Evolutionary conservation across 2,888 invertebrate genomes (phyloP).

Genomic region (Sylvicola cinctus): DNA sequence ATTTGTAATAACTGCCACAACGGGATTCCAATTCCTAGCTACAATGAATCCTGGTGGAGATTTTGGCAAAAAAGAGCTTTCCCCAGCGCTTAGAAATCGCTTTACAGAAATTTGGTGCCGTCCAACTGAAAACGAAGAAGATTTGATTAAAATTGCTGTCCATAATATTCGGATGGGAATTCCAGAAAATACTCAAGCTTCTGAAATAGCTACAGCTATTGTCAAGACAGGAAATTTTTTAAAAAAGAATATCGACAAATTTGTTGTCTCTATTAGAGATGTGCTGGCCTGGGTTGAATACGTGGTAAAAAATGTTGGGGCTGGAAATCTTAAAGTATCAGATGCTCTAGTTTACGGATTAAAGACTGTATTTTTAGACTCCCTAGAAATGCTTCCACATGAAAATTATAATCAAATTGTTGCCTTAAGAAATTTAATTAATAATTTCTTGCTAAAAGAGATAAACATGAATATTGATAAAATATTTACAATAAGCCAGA

Average conservation of each 20-base stretch:
- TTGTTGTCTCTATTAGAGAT: slow-evolving; percentile 77
- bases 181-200: neutral
- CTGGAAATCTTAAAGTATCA: slow-evolving; percentile 11
- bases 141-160: slow-evolving; percentile 60
- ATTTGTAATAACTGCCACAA: slow-evolving; percentile 41
- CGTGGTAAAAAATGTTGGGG: slow-evolving; percentile 29
- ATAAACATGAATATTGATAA: slow-evolving; percentile 26
- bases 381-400: slow-evolving; percentile 60
- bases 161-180: slow-evolving; percentile 20
- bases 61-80: slow-evolving; percentile 97
- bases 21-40: slow-evolving; percentile 75
- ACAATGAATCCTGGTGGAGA: slow-evolving; percentile 99
- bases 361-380: slow-evolving; percentile 76
- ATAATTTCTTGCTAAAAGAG: slow-evolving; percentile 33
- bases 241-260: slow-evolving; percentile 49
- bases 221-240: slow-evolving; percentile 69
- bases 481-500: slow-evolving; percentile 18
- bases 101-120: slow-evolving; percentile 99
- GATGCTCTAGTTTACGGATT: slow-evolving; percentile 79
- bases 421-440: slow-evolving; percentile 29
- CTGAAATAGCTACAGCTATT: slow-evolving; percentile 42
- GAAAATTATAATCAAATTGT: slow-evolving; percentile 35
- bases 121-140: slow-evolving; percentile 44
- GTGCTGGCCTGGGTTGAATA: slow-evolving; percentile 83
- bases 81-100: slow-evolving; percentile 88